A percentile compares a stretch with the other conserved stretches of the same genome.
phyloP scores from a whole-genome alignment of 2,113 vertebrate species.

The Ailuropoda melanoleuca region DNA sequence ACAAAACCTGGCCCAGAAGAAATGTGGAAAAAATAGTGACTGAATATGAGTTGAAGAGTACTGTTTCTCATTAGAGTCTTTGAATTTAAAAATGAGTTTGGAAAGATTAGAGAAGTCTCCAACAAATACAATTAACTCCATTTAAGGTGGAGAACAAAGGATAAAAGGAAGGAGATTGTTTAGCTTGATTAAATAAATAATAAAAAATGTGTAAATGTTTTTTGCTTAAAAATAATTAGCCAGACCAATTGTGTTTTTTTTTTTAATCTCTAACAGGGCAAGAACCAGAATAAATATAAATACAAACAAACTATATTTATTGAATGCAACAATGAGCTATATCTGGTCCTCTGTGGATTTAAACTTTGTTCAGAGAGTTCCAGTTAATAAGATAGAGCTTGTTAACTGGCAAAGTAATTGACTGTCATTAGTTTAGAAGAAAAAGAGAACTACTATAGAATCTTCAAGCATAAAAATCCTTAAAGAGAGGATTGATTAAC shows the following conservation, averaged over 20 bases:
- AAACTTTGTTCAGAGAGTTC: slow-evolving; percentile 41
- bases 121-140: background rate
- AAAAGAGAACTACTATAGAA: background rate
- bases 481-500: background rate
- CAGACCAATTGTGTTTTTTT: background rate
- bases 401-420: background rate
- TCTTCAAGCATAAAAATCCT: background rate
- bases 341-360: background rate
- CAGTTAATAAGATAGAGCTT: background rate
- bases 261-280: background rate
- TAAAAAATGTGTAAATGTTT: background rate
- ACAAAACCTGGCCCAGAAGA: background rate
- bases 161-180: background rate
- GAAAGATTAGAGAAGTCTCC: background rate
- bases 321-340: background rate
- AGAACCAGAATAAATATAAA: slow-evolving; percentile 32
- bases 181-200: background rate
- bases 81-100: slow-evolving; percentile 23
- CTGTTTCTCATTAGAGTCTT: background rate
- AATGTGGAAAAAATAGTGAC: background rate
- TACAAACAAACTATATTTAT: background rate
- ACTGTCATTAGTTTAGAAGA: background rate
- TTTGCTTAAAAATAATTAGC: background rate
- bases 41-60: background rate
- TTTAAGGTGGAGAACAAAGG: background rate